Percentiles rank a stretch among this genome's conserved stretches.
phyloP scores from a whole-genome alignment of 2,797 vertebrate species.

The Eutrigla gurnardus region DNA sequence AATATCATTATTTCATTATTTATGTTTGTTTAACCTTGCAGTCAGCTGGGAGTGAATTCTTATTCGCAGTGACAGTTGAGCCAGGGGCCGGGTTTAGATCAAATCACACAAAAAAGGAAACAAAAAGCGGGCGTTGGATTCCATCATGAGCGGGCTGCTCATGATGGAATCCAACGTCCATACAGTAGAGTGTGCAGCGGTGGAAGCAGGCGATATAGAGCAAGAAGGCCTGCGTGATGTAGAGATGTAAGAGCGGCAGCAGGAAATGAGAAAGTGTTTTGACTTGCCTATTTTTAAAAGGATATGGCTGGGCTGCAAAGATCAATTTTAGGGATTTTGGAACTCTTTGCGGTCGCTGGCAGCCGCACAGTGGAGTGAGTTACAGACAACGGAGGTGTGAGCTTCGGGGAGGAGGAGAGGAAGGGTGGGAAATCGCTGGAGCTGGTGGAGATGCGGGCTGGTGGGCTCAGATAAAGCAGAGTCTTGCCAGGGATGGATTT shows the following conservation, averaged over 20 bases:
- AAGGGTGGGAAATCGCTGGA: slow-evolving; percentile 31
- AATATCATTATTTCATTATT: slow-evolving; percentile 53
- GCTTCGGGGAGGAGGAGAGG: slow-evolving; percentile 39
- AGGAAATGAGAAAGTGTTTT: slow-evolving; percentile 48
- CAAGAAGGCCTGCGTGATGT: background rate
- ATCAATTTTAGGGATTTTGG: slow-evolving; percentile 67
- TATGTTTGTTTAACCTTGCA: slow-evolving; percentile 55
- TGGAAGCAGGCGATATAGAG: background rate
- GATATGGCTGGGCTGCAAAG: slow-evolving; percentile 62
- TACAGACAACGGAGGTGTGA: slow-evolving; percentile 68
- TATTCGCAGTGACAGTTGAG: slow-evolving; percentile 37
- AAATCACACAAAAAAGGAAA: background rate
- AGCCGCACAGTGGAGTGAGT: slow-evolving; percentile 56
- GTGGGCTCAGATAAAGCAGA: slow-evolving; percentile 71
- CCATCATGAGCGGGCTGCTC: no score
- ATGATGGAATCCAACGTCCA: slow-evolving; percentile 6
- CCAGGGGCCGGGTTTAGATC: background rate
- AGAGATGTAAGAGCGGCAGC: slow-evolving; percentile 37
- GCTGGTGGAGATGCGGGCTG: slow-evolving; percentile 70
- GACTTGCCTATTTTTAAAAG: slow-evolving; percentile 57
- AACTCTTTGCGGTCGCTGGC: slow-evolving; percentile 62
- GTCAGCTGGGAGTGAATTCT: slow-evolving; percentile 24
- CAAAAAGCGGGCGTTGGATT: background rate
- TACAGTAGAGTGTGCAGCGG: background rate
- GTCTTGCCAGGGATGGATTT: slow-evolving; percentile 75